Evolutionary conservation across 2,888 invertebrate genomes (phyloP).

Genomic region (Stictocephala bisonia): DNA sequence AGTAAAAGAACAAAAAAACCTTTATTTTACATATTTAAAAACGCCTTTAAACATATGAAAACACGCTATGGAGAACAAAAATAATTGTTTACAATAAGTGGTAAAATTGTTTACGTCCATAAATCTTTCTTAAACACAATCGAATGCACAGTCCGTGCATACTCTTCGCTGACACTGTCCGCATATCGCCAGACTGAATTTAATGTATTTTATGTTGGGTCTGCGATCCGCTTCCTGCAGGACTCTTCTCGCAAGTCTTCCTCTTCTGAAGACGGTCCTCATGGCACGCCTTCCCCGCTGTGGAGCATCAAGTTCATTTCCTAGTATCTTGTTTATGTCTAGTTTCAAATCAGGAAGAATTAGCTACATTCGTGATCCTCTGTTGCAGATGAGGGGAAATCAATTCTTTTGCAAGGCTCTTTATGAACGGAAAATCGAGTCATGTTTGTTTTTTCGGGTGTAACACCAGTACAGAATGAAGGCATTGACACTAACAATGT

Average conservation of each 20-base stretch:
- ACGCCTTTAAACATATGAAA: too few species aligned
- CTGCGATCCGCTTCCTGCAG: constrained; percentile 27
- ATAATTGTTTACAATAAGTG: too few species aligned
- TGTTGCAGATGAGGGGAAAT: constrained; percentile 20
- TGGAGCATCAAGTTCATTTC: constrained; percentile 28
- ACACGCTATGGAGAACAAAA: too few species aligned
- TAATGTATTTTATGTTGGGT: constrained; percentile 44
- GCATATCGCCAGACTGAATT: constrained; percentile 34
- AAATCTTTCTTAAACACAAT: constrained; percentile 35
- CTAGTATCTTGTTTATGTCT: constrained; percentile 28
- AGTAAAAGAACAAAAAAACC: too few species aligned
- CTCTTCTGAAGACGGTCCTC: constrained; percentile 43
- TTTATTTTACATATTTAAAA: too few species aligned
- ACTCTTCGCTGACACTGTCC: constrained; percentile 19
- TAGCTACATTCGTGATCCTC: constrained; percentile 34
- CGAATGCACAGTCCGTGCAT: constrained; percentile 39
- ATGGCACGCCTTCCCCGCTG: too few species aligned
- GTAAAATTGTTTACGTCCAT: too few species aligned
- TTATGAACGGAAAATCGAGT: too few species aligned
- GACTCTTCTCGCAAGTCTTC: constrained; percentile 42
- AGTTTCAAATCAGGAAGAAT: constrained; percentile 43
- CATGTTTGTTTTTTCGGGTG: constrained; percentile 33
- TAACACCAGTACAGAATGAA: constrained; percentile 34
- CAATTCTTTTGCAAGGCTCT: constrained; percentile 22
- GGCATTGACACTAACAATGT: constrained; percentile 45